Base-by-base conservation (phyloP, 2,888 invertebrate genomes). In the Odontocolon sp. region DNA sequence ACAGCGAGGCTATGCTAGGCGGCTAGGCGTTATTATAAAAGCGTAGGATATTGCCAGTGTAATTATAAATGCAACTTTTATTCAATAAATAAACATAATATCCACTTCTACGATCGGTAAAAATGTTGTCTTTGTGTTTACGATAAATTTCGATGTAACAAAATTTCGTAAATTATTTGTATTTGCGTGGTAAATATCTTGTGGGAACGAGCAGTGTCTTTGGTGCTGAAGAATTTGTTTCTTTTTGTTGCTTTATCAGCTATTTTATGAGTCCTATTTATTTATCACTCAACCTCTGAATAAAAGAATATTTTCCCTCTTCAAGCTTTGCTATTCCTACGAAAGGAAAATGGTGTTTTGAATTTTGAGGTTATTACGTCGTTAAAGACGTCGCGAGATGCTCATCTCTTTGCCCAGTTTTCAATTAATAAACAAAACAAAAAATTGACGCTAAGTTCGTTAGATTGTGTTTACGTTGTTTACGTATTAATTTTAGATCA, bases 11-110 rank as follows among this genome's bases (percentile, higher is more conserved):
- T 70, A 52, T 40, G 75, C 45, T 59, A 68, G 63, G 74, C 71
- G 71, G 69, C 64, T 75, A 64, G 69, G 75, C 75, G 75, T 76
- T 76, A 61, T 56, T n/a, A n/a, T n/a, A n/a, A 67, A 76, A 61
- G 71, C 71, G 66, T 56, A 71, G 21, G 40, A 54, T 71, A 71
- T 71, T 54, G 71, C 71, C 71, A 47, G 61, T 71, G 36, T 66
- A 61, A 56, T 67, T 63, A 63, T 56, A 67, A 67, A 63, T 50
- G n/a, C 54, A 36, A 67, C n/a, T 63, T 67, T 52, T 33, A 36
- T 33, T 45, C 11, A 11, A 40, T 56, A 28, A 61, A 28, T 54
- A 47, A 9, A 2, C 38, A 63, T 57, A 38, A 23, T 40, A 33
- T 16, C 26, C 31, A 23, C 31, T 21, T 28, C 6, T 6, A 18